A percentile compares a stretch with the other conserved stretches of the same genome.
phyloP scores from a whole-genome alignment of 2,797 vertebrate genomes.

The Pipistrellus pygmaeus region DNA sequence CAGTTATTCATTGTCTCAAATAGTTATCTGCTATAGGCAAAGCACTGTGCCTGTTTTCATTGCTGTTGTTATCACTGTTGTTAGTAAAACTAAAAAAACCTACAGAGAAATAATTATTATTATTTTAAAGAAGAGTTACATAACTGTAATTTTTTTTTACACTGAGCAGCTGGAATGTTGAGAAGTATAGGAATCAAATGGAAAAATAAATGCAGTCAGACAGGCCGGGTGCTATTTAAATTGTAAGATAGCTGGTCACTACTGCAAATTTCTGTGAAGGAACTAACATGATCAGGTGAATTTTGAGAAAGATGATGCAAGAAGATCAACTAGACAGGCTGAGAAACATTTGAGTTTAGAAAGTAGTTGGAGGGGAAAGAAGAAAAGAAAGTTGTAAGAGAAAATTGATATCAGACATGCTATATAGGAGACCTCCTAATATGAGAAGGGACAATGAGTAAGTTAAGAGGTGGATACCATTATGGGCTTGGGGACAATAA shows the following conservation, averaged over 20 bases:
- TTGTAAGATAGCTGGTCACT: background rate
- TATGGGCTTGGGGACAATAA: too few relatives aligned
- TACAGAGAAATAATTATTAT: slow-evolving; percentile 11
- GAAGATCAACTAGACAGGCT: background rate
- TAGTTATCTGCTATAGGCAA: background rate
- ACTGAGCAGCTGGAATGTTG: background rate
- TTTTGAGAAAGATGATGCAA: background rate
- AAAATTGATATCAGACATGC: background rate
- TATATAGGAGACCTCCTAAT: background rate
- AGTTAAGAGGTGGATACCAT: background rate
- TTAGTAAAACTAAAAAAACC: slow-evolving; percentile 11
- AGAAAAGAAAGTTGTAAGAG: background rate
- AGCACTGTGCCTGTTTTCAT: background rate
- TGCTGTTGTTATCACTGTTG: background rate
- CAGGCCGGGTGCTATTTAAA: background rate
- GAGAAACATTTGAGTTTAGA: background rate
- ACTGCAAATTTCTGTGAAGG: background rate
- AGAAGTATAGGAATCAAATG: background rate
- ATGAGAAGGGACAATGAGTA: background rate
- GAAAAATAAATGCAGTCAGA: background rate
- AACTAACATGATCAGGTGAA: background rate
- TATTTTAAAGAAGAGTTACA: slow-evolving; percentile 10
- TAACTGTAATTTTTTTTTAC: background rate
- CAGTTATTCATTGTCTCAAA: background rate
- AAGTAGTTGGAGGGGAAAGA: background rate